Evolutionary conservation across 2,797 vertebrate genomes (phyloP), one percentile per base, ranked within the genome.

Genomic region (Tinamus major): DNA sequence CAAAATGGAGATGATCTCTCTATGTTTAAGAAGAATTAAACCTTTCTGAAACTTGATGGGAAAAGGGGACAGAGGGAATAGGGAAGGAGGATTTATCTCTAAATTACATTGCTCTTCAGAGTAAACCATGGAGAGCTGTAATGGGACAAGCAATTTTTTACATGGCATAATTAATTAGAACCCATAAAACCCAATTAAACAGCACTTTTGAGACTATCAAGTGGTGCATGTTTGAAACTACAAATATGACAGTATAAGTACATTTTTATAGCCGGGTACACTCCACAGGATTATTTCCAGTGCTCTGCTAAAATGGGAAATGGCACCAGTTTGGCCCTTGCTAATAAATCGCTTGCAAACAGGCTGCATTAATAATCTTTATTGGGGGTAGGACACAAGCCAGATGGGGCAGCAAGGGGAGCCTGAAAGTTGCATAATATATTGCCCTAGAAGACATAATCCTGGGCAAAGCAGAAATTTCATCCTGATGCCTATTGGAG

Each of bases 121-220:
- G 95, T 94, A 97, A 96, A 96, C 95, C 92, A 92, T 81, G 94
- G 91, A 96, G 82, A 92, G 95, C 85, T 96, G 81, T 96, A 96
- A 95, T 94, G 95, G 96, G 93, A 95, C 92, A 93, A 95, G 95
- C 82, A 92, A 92, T 96, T 96, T 96, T 96, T 96, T 82, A 96
- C 83, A 74, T 90, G 78, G 27, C 70, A 93, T 96, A 97, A 96
- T 97, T 97, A 97, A 97, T 96, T 96, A 96, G 93, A 95, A 95
- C 86, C 95, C 96, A 96, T 96, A 96, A 97, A 96, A 96, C 81
- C 95, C 96, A 97, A 97, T 97, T 97, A 97, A 97, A 97, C 93
- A 95, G 95, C 93, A 96, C 96, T 97, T 97, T 95, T 91, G 97
- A 97, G 96, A 97, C 95, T 95, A 97, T 97, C 96, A 96, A 95